A percentile compares a stretch with the other conserved stretches of the same genome.
Evolutionary conservation across 1,140 invertebrate genomes (phyloP).

Genomic region (Temnothorax nylanderi): DNA sequence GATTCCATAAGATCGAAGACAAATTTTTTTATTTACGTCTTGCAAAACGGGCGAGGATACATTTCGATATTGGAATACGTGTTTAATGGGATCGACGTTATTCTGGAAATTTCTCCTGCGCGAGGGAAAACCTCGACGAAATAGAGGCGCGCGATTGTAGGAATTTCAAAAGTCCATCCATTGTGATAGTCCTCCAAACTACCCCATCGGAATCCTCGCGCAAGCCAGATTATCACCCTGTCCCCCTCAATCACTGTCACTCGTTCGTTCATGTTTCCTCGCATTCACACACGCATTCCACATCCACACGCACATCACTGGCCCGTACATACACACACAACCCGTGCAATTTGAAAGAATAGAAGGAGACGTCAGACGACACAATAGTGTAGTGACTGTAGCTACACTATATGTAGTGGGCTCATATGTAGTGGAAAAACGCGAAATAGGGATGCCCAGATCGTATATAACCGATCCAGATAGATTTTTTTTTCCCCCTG

Average conservation of each 20-base stretch:
- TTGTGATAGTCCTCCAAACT: conserved; percentile 69
- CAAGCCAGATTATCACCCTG: conserved; percentile 62
- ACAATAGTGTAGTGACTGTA: conserved; percentile 60
- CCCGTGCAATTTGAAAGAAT: conserved; percentile 58
- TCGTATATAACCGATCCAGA: conserved; percentile 68
- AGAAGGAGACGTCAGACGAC: conserved; percentile 62
- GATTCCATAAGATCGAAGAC: background rate
- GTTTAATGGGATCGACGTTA: conserved; percentile 24
- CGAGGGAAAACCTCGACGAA: conserved; percentile 27
- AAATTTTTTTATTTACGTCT: background rate
- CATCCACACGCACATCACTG: conserved; percentile 71
- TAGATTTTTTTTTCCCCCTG: conserved; percentile 20
- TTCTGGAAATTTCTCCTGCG: conserved; percentile 51
- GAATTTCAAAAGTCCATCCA: conserved; percentile 65
- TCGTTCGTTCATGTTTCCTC: conserved; percentile 67
- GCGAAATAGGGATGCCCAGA: conserved; percentile 72
- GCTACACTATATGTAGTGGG: conserved; percentile 31
- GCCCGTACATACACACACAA: conserved; percentile 66
- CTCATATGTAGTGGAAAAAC: conserved; percentile 57
- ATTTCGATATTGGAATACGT: conserved; percentile 4
- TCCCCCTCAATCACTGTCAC: conserved; percentile 69
- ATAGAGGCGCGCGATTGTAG: conserved; percentile 70
- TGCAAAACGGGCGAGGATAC: background rate
- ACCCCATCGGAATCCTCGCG: conserved; percentile 57
- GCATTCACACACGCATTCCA: conserved; percentile 68